Evolutionary conservation across 2,113 vertebrate genomes (phyloP).

Genomic region (Equus quagga): DNA sequence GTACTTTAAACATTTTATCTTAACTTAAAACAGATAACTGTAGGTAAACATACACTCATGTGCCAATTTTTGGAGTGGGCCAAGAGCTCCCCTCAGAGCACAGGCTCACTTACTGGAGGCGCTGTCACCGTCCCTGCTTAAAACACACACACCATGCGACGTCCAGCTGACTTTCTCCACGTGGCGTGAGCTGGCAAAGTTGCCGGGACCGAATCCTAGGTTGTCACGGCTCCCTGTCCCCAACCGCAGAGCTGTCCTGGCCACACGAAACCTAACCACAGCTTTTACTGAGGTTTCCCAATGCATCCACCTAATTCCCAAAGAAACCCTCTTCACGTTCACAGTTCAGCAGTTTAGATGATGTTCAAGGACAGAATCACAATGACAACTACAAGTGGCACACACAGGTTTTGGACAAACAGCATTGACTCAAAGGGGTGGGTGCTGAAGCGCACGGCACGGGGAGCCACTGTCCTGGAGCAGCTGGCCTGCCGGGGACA

Average conservation of each 20-base stretch:
- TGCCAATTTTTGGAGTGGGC: neutral
- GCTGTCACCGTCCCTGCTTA: neutral
- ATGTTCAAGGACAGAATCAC: neutral
- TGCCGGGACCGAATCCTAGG: neutral
- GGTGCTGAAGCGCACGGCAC: fast-evolving
- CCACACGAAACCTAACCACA: neutral
- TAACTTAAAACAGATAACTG: neutral
- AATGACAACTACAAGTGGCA: neutral
- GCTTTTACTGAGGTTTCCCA: neutral
- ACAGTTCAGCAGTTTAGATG: neutral
- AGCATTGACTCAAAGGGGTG: neutral
- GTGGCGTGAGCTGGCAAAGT: neutral
- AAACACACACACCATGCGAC: too few relatives aligned
- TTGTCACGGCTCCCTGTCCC: neutral
- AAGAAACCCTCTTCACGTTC: neutral
- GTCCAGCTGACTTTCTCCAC: neutral
- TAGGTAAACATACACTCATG: neutral
- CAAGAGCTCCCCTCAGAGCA: neutral
- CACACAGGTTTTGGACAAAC: neutral
- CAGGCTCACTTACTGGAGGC: neutral
- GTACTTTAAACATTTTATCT: neutral
- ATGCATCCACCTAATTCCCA: neutral
- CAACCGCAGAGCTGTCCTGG: neutral
- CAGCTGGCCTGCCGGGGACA: neutral
- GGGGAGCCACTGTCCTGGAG: neutral